Conservation (phyloP, 2,888 invertebrate genomes). For the Drosophila helvetica region DNA sequence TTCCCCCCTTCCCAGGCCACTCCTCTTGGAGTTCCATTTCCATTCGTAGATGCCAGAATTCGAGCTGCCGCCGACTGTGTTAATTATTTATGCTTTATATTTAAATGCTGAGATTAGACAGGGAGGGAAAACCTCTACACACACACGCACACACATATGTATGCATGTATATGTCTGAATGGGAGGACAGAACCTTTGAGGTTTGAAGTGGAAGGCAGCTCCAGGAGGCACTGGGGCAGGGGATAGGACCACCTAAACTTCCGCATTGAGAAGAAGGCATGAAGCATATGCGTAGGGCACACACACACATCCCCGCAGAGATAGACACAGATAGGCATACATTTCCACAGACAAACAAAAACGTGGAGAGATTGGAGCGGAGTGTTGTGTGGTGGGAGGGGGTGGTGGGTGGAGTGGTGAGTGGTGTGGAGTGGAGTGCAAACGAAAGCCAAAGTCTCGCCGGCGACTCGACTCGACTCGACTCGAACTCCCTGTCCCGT, state of each 20-base stretch:
- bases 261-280: conserved; percentile 68
- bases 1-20: neutral
- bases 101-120: conserved; percentile 72
- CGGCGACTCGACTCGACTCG: neutral
- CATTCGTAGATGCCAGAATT: conserved; percentile 12
- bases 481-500: neutral
- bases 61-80: conserved; percentile 45
- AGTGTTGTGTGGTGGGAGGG: too few relatives aligned
- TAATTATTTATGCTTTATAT: conserved; percentile 79
- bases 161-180: conserved; percentile 44
- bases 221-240: conserved; percentile 21
- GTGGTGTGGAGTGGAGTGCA: neutral
- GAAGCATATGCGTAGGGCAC: conserved; percentile 51
- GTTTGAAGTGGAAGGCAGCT: conserved; percentile 61
- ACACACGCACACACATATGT: neutral
- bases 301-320: neutral
- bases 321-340: conserved; percentile 60
- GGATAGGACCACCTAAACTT: conserved; percentile 68
- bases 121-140: conserved; percentile 11
- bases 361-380: conserved; percentile 57
- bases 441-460: neutral
- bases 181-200: conserved; percentile 50
- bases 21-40: neutral
- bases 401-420: too few relatives aligned
- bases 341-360: conserved; percentile 69